phyloP scores from a whole-genome alignment of 2,797 vertebrate genomes.

The Thamnophis elegans region DNA sequence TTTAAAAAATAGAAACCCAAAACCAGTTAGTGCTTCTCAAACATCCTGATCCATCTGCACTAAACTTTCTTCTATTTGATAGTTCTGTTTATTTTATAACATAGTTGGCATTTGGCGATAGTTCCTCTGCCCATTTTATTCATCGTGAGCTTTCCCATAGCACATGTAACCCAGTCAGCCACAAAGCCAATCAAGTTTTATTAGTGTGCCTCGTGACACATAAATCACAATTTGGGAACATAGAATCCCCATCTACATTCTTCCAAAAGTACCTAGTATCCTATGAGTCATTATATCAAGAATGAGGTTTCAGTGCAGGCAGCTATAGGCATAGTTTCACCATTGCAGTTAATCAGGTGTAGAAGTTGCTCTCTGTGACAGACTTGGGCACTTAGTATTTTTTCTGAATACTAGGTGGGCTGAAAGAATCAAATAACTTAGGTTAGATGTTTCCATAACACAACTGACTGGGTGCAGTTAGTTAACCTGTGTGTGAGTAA shows the following conservation, averaged over 20 bases:
- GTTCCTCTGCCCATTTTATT: not conserved
- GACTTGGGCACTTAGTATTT: not conserved
- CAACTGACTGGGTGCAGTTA: not conserved
- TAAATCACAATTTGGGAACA: not conserved
- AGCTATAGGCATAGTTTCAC: not conserved
- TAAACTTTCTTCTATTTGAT: not conserved
- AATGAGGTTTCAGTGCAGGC: not conserved
- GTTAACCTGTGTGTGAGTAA: not conserved
- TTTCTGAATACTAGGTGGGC: not conserved
- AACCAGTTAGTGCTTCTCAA: not conserved
- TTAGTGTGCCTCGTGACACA: not conserved
- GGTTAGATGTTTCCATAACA: not conserved
- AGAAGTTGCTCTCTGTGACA: not conserved
- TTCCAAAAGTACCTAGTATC: not conserved
- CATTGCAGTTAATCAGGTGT: not conserved
- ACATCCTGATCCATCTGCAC: not conserved
- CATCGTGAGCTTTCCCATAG: not conserved
- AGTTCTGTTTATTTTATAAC: not conserved
- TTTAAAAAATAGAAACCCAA: not conserved
- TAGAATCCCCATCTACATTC: not conserved
- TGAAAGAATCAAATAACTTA: not conserved
- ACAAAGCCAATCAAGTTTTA: not conserved
- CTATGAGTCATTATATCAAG: not conserved
- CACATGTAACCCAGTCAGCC: not conserved
- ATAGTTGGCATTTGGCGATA: not conserved